Conservation (phyloP, 2,888 invertebrate genomes). For the Stratiomys singularior region DNA sequence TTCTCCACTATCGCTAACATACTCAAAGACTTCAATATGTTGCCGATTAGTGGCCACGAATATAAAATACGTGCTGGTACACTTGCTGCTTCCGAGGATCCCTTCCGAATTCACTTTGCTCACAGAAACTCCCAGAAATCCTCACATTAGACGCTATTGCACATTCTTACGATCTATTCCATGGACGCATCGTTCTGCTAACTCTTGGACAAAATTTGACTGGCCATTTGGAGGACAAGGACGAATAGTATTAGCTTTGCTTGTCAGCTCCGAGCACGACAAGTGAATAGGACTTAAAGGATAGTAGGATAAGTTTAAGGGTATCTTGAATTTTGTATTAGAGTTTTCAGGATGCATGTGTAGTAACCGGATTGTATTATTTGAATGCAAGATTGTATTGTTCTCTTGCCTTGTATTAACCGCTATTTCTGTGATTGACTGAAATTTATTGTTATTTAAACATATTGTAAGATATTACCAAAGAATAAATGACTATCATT, state of each 20-base stretch:
- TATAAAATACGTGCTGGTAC: constrained; percentile 70
- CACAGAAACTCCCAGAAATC: constrained; percentile 24
- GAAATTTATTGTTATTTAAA: constrained; percentile 41
- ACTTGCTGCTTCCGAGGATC: constrained; percentile 68
- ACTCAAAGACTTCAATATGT: constrained; percentile 68
- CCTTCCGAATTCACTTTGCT: constrained; percentile 67
- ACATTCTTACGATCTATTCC: constrained; percentile 5
- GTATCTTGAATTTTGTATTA: constrained; percentile 1
- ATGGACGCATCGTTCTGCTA: not conserved
- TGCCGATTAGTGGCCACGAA: constrained; percentile 64
- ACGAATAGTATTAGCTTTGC: constrained; percentile 23
- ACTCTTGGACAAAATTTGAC: constrained; percentile 26
- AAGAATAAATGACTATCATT: constrained; percentile 43
- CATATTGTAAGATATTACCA: constrained; percentile 44
- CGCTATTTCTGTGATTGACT: constrained; percentile 44
- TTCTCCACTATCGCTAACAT: constrained; percentile 69
- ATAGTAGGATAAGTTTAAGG: not conserved
- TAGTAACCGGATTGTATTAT: constrained; percentile 33
- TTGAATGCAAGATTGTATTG: constrained; percentile 22
- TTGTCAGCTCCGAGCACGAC: too few species aligned
- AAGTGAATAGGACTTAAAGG: too few species aligned
- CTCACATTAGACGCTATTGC: constrained; percentile 2
- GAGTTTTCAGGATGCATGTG: constrained; percentile 15
- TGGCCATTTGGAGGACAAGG: not conserved
- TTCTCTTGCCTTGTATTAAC: constrained; percentile 42